Base-by-base conservation (phyloP, 1,140 invertebrate genomes). In the Latrodectus geometricus region DNA sequence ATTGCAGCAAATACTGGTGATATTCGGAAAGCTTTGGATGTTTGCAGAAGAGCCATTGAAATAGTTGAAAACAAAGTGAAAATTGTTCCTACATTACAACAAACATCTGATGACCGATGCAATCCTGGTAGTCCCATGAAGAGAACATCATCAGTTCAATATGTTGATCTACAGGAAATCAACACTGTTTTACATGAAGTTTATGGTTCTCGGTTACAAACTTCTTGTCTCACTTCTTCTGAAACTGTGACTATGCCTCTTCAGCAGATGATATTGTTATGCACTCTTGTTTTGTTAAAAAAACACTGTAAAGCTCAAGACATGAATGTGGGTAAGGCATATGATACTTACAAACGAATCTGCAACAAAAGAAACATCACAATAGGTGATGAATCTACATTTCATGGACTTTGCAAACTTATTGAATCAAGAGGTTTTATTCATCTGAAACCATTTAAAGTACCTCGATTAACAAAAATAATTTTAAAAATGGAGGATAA, bases 1-100 rank as follows among this genome's bases (percentile, higher is more conserved):
- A 95, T 99, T n/a, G 95, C 97, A 11, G 95, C 97, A 0, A 93
- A 97, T 21, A 97, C 97, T 21, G 98, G 98, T 1, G 98, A 99
- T 92, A 95, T 98, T 88, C 93, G 98, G 77, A 94, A 96, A 90
- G 98, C 98, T 0, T 91, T 99, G 73, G 97, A 99, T 90, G 96
- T 99, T 78, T 96, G 96, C 84, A 92, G 96, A 84, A 92, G 96
- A 89, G 96, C 97, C 12, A 93, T 98, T 17, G 97, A 98, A 91
- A 90, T 96, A 75, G 91, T 91, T 17, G 92, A 93, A 92, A 93
- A 88, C 89, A 92, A 89, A 50, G 9, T 50, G 17, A 79, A 66
- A 15, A 90, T 90, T 78, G 92, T 91, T 87, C 90, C 90, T 90
- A 88, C 83, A 77, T 89, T 81, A 78, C 91, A 66, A 86, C 87